Conservation (phyloP, 1,140 invertebrate genomes). For the Drosophila sucinea region DNA sequence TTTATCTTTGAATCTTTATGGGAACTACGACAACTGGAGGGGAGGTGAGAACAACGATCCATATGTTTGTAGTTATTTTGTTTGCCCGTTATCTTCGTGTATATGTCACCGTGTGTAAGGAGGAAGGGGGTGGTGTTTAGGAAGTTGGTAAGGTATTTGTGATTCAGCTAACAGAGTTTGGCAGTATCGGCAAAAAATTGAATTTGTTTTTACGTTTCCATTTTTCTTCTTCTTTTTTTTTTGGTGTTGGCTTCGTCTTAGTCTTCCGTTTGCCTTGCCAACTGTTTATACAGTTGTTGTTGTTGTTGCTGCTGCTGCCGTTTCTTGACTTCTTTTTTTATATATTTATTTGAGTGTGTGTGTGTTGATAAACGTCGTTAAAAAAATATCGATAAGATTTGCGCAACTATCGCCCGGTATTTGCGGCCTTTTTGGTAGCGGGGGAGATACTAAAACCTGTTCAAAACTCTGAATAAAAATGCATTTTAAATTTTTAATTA, state of each 20-base stretch:
- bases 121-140: background rate
- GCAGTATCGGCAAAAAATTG: slow-evolving; percentile 23
- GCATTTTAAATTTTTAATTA: background rate
- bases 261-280: slow-evolving; percentile 36
- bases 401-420: background rate
- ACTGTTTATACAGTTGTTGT: slow-evolving; percentile 65
- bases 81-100: slow-evolving; percentile 5
- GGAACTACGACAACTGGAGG: background rate
- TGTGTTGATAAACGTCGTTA: slow-evolving; percentile 36
- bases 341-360: background rate
- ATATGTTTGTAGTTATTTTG: slow-evolving; percentile 6
- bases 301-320: slow-evolving; percentile 20
- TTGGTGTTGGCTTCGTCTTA: slow-evolving; percentile 19
- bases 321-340: slow-evolving; percentile 26
- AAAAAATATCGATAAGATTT: slow-evolving; percentile 29
- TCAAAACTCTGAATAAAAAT: background rate
- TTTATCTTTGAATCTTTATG: slow-evolving; percentile 15
- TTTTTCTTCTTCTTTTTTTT: slow-evolving; percentile 28
- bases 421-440: background rate
- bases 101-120: background rate
- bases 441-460: background rate
- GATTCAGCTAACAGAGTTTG: slow-evolving; percentile 10
- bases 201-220: slow-evolving; percentile 44
- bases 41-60: background rate
- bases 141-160: background rate